phyloP scores from a whole-genome alignment of 2,888 invertebrate genomes.

The Lepidocyrtinus sp. region DNA sequence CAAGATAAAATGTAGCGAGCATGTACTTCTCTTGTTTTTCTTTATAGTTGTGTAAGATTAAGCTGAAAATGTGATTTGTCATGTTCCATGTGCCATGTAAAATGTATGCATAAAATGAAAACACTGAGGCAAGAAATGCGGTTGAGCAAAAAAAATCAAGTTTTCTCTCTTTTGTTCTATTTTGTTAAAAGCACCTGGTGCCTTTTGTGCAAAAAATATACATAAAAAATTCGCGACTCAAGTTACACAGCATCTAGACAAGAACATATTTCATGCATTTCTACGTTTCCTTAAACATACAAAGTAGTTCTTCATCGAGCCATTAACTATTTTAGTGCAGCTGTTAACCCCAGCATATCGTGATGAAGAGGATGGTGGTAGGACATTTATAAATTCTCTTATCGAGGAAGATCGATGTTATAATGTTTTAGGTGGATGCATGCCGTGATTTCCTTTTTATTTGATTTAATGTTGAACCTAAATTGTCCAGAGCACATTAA shows the following conservation, averaged over 20 bases:
- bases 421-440: constrained; percentile 39
- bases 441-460: constrained; percentile 38
- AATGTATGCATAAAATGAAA: too few species aligned
- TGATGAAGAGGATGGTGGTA: constrained; percentile 14
- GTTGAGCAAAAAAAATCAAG: constrained; percentile 2
- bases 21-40: constrained; percentile 12
- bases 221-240: neutral
- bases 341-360: constrained; percentile 18
- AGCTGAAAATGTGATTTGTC: constrained; percentile 18
- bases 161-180: constrained; percentile 3
- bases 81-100: constrained; percentile 15
- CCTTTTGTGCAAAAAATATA: neutral
- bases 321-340: constrained; percentile 30
- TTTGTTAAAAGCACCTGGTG: constrained; percentile 11
- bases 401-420: constrained; percentile 47
- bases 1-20: neutral
- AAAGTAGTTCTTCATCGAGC: neutral
- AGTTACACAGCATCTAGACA: too few species aligned
- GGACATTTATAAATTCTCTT: constrained; percentile 32
- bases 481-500: constrained; percentile 12
- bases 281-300: neutral
- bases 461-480: neutral
- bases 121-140: neutral
- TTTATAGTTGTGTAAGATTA: constrained; percentile 3
- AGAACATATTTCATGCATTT: too few species aligned